phyloP scores from a whole-genome alignment of 2,797 vertebrate genomes.

The Chaenodraco wilsoni region DNA sequence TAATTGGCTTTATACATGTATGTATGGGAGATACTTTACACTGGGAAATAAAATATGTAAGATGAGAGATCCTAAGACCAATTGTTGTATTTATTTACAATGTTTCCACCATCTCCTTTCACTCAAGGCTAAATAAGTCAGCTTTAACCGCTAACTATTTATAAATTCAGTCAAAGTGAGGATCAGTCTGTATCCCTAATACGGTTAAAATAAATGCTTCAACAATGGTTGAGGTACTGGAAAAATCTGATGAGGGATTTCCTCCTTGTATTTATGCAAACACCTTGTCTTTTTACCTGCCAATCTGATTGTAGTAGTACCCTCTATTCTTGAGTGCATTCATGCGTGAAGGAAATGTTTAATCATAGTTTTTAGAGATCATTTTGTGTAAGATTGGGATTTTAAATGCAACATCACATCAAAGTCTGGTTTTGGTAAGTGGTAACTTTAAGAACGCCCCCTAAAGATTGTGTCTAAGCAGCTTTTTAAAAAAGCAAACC shows the following conservation, averaged over 20 bases:
- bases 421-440: neutral
- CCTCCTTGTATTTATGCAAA: neutral
- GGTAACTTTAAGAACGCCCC: neutral
- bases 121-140: neutral
- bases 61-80: neutral
- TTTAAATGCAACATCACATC: neutral
- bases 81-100: neutral
- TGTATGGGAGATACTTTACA: neutral
- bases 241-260: neutral
- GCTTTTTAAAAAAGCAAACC: slow-evolving; percentile 37
- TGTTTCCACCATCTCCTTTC: neutral
- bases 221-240: neutral
- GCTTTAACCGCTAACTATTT: neutral
- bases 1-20: neutral
- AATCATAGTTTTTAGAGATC: neutral
- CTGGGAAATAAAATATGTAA: neutral
- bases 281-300: neutral
- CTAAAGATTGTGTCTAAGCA: slow-evolving; percentile 7
- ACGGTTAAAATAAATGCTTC: neutral
- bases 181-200: neutral
- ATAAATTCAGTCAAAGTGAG: neutral
- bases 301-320: slow-evolving; percentile 1
- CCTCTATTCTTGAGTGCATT: neutral
- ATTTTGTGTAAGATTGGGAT: neutral
- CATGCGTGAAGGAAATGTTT: neutral